Base-by-base conservation (phyloP, 1,140 invertebrate species). In the Notospermus geniculatus region DNA sequence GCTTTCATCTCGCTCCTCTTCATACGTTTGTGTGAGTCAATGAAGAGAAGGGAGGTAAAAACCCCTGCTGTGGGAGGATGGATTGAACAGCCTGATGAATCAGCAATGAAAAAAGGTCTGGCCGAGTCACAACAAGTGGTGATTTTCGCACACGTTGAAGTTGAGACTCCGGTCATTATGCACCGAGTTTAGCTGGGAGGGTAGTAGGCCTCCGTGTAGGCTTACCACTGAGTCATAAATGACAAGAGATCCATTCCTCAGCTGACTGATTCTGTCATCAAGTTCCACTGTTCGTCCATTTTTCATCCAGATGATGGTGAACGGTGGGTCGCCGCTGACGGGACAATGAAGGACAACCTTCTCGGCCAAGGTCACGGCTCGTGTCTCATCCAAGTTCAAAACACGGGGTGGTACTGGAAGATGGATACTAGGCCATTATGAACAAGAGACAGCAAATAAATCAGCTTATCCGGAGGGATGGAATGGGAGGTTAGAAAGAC, bases 261-360 rank as follows among this genome's bases (percentile, higher is more conserved):
- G 69, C 43, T 73, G 65, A 25, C 71, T 64, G 23, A 81, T 73
- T 30, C 77, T 63, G 36, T 75, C 60, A 30, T 62, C 71, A 0
- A 73, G 64, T 41, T 64, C 46, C 1, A 80, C 67, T 2, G 69
- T 66, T 2, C 71, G 69, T 13, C 75, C 76, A 72, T 83, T 76
- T 63, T 82, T 83, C 15, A 73, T 77, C 81, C 82, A 83, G 5
- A 74, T 63, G 27, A 83, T 80, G 43, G 72, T 62, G 11, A 80
- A 79, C 7, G 59, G 59, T 11, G 80, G 80, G 60, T 80, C 76
- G 1, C 77, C 79, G 28, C 72, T 71, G 7, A 81, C 79, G 28
- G 74, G 69, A 59, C 81, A 83, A 17, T 77, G 63, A 28, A 83
- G 64, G 11, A 80, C 65, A 0, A 81, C 70, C 43, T 71, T 70